phyloP scores from a whole-genome alignment of 2,113 vertebrate species.

The Pelobates fuscus region DNA sequence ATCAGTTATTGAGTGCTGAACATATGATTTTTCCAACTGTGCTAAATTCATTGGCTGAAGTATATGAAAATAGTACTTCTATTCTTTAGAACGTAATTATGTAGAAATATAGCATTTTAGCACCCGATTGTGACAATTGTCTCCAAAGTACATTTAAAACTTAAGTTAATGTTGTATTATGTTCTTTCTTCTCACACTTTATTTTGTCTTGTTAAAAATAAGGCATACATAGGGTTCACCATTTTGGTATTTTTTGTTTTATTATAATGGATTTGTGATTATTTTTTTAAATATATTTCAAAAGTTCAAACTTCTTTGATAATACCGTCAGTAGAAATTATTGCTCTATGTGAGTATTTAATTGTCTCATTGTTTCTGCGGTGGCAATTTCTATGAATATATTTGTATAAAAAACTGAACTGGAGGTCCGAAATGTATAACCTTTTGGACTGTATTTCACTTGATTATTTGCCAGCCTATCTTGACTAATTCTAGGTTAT shows the following conservation, averaged over 20 bases:
- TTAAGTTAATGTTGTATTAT: conserved; percentile 17
- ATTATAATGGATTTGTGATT: not conserved
- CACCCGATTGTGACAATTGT: conserved; percentile 36
- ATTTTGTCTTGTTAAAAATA: conserved; percentile 24
- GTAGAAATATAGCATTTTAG: conserved; percentile 36
- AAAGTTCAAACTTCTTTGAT: too few species aligned
- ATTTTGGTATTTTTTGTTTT: not conserved
- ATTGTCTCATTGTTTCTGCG: too few species aligned
- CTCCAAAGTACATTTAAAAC: conserved; percentile 39
- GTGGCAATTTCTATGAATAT: too few species aligned
- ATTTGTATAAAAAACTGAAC: too few species aligned
- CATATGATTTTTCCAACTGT: conserved; percentile 39
- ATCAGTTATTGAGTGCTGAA: conserved; percentile 38
- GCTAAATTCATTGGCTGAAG: conserved; percentile 34
- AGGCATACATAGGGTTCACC: not conserved
- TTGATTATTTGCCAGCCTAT: too few species aligned
- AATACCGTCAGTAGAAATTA: too few species aligned
- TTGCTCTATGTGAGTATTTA: too few species aligned
- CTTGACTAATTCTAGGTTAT: too few species aligned
- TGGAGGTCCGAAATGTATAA: too few species aligned
- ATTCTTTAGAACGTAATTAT: conserved; percentile 35
- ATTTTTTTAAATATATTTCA: too few species aligned
- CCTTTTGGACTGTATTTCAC: too few species aligned
- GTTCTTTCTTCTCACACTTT: conserved; percentile 3
- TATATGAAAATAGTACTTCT: conserved; percentile 39